Conservation (phyloP, 2,113 vertebrate genomes). For the Pterophyllum scalare region DNA sequence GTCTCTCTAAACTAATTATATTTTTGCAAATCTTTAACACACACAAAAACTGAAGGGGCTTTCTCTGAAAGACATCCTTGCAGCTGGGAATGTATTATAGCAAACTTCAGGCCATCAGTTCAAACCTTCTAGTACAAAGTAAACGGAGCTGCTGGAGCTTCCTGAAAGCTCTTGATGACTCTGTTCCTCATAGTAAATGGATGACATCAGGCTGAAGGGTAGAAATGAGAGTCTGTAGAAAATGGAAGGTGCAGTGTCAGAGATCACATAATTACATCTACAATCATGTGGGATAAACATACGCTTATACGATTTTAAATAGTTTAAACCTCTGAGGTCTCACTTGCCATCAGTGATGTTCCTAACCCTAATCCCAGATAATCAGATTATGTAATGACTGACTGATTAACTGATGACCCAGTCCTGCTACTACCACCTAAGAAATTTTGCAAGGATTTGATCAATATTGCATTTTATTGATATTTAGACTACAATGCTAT, state of each 20-base stretch:
- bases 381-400: neutral
- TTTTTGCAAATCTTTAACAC: neutral
- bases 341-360: too few relatives aligned
- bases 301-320: neutral
- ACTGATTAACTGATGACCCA: neutral
- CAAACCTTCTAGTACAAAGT: neutral
- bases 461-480: neutral
- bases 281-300: neutral
- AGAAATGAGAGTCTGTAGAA: slow-evolving; percentile 23
- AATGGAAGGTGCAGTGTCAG: neutral
- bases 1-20: neutral
- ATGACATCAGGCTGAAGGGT: slow-evolving; percentile 26
- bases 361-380: neutral
- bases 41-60: neutral
- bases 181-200: slow-evolving; percentile 28
- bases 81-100: neutral
- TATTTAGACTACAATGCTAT: neutral
- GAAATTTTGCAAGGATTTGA: neutral
- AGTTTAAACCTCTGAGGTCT: neutral
- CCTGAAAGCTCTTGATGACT: slow-evolving; percentile 34
- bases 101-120: slow-evolving; percentile 23
- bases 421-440: neutral
- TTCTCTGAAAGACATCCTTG: neutral
- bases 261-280: neutral
- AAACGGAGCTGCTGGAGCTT: slow-evolving; percentile 32